Evolutionary conservation across 2,113 vertebrate species (phyloP).

Genomic region (Lepisosteus oculatus): DNA sequence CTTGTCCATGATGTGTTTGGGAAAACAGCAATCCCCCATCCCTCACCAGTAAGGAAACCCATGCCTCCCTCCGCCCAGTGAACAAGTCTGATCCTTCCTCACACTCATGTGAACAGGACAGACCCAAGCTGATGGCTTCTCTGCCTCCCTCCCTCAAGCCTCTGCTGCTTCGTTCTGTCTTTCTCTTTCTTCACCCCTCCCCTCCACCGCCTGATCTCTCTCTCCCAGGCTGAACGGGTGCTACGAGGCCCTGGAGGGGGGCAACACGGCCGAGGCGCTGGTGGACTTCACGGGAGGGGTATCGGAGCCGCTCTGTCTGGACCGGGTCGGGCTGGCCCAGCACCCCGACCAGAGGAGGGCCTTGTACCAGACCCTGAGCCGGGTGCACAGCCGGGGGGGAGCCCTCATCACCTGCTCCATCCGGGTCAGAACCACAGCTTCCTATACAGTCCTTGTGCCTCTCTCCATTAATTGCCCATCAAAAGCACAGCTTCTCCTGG

Average conservation of each 20-base stretch:
- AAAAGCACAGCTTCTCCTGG: no score
- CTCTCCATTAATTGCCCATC: no score
- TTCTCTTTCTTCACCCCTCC: background rate
- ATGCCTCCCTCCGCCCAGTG: no score
- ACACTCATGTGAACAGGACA: no score
- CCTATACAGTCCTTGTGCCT: no score
- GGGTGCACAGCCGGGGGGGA: constrained; percentile 52
- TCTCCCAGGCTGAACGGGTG: constrained; percentile 66
- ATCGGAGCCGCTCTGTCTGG: constrained; percentile 65
- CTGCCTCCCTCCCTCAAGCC: no score
- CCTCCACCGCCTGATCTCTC: background rate
- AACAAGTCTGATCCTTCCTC: no score
- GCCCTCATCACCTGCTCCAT: constrained; percentile 75
- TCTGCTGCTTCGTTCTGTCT: no score
- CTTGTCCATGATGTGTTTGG: no score
- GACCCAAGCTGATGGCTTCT: no score
- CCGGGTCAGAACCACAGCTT: constrained; percentile 45
- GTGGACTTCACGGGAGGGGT: constrained; percentile 76
- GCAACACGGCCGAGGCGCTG: constrained; percentile 73
- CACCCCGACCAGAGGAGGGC: constrained; percentile 53
- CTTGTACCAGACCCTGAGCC: constrained; percentile 61
- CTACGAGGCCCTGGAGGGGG: constrained; percentile 75
- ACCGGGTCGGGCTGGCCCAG: constrained; percentile 36
- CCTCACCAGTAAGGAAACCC: no score
- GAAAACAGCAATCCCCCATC: no score